A percentile compares a stretch with the other conserved stretches of the same genome.
Evolutionary conservation across 2,888 invertebrate species (phyloP).

Genomic region (Sarcophaga subvicina): DNA sequence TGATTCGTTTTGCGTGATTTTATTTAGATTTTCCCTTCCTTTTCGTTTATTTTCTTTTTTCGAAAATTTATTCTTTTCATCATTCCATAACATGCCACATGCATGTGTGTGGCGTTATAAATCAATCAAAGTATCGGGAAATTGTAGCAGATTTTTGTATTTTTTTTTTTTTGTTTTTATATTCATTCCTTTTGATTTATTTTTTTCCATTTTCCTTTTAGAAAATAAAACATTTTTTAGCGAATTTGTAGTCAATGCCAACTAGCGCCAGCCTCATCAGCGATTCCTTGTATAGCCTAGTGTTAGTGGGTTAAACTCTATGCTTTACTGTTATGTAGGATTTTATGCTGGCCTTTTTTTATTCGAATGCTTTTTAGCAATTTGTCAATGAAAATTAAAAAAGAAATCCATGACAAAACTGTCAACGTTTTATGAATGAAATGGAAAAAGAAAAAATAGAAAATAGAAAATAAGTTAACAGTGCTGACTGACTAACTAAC

Average conservation of each 20-base stretch:
- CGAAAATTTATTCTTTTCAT: background rate
- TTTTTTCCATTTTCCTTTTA: too few species aligned
- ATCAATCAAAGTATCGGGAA: constrained; percentile 61
- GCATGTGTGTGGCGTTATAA: constrained; percentile 45
- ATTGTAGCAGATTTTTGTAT: constrained; percentile 39
- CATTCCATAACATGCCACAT: background rate
- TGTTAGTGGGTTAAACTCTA: background rate
- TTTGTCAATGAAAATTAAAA: constrained; percentile 50
- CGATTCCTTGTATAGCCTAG: too few species aligned
- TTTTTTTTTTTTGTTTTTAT: background rate
- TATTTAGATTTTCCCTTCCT: background rate
- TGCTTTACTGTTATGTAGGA: background rate
- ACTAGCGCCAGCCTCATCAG: background rate
- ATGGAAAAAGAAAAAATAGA: background rate
- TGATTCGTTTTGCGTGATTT: background rate
- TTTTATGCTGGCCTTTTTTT: constrained; percentile 4
- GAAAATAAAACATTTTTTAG: too few species aligned
- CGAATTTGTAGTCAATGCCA: background rate
- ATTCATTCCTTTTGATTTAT: background rate
- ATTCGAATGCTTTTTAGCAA: constrained; percentile 36
- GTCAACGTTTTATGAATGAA: constrained; percentile 32
- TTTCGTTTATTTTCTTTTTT: background rate
- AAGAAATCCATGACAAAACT: constrained; percentile 42
- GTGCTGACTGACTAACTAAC: too few species aligned
- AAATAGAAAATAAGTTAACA: too few species aligned